These are phyloP conservation scores for Clarias macrocephalus DNA, from an alignment of 2,113 vertebrate species.

Conservation along the genomic window DNA sequence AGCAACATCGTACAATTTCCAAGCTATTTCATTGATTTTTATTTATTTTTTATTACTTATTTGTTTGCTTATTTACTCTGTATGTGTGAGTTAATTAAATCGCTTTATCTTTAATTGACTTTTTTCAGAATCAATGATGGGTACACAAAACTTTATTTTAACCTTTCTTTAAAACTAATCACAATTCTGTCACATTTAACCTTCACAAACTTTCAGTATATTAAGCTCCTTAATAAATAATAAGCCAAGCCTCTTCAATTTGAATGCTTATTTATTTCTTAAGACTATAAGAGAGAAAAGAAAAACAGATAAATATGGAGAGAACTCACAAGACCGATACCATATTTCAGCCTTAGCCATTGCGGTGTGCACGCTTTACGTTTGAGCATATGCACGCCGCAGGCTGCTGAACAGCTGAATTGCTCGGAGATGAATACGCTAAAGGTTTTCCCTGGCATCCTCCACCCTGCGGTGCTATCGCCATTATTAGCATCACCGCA, in stretches of 20 bases:
- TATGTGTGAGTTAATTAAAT: not conserved
- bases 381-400: slow-evolving; percentile 1
- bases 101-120: too few relatives aligned
- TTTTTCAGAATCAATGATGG: too few relatives aligned
- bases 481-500: slow-evolving; percentile 45
- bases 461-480: slow-evolving; percentile 25
- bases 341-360: not conserved
- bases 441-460: slow-evolving; percentile 41
- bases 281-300: not conserved
- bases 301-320: not conserved
- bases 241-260: not conserved
- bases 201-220: not conserved
- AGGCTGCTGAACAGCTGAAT: slow-evolving; percentile 15
- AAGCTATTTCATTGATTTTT: not conserved
- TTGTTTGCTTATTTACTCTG: not conserved
- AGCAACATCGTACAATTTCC: not conserved
- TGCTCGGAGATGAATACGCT: slow-evolving; percentile 42
- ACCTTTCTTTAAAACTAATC: not conserved
- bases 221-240: not conserved
- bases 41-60: not conserved
- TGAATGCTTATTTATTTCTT: not conserved
- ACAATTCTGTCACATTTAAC: not conserved
- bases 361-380: not conserved
- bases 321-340: not conserved
- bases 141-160: not conserved